These are phyloP conservation scores for Gonatopus flavifemur DNA, from an alignment of 1,140 invertebrate species.

Conservation along the genomic window DNA sequence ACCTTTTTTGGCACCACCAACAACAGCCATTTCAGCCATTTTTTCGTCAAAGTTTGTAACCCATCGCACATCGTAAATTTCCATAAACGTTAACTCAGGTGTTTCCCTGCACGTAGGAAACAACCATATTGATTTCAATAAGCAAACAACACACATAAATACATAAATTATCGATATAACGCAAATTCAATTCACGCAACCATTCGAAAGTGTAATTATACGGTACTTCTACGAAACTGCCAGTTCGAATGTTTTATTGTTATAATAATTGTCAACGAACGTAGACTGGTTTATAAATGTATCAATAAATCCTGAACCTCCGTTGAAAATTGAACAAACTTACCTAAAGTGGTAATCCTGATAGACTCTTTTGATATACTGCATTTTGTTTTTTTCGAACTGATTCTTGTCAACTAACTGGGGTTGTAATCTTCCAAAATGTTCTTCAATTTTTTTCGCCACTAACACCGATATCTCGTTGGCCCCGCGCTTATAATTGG, in stretches of 20 bases:
- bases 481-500: conserved; percentile 59
- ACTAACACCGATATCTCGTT: conserved; percentile 61
- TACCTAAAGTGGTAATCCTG: conserved; percentile 62
- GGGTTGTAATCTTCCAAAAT: conserved; percentile 64
- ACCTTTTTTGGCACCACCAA: conserved; percentile 46
- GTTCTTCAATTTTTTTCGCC: conserved; percentile 64
- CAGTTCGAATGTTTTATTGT: too few relatives aligned
- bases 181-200: background rate
- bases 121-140: conserved; percentile 42
- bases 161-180: background rate
- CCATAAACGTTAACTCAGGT: conserved; percentile 57
- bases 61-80: conserved; percentile 57
- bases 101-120: conserved; percentile 56
- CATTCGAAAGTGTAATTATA: too few relatives aligned
- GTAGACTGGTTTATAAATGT: too few relatives aligned
- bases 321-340: conserved; percentile 25
- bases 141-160: too few relatives aligned
- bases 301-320: too few relatives aligned
- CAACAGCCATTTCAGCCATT: conserved; percentile 45
- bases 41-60: conserved; percentile 57
- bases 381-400: conserved; percentile 61
- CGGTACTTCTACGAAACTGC: too few relatives aligned
- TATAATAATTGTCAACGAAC: too few relatives aligned
- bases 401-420: conserved; percentile 59
- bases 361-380: conserved; percentile 59